Percentiles rank a stretch among this genome's conserved stretches.
Evolutionary conservation across 2,797 vertebrate genomes (phyloP).

Genomic region (Micropoecilia bifurca): DNA sequence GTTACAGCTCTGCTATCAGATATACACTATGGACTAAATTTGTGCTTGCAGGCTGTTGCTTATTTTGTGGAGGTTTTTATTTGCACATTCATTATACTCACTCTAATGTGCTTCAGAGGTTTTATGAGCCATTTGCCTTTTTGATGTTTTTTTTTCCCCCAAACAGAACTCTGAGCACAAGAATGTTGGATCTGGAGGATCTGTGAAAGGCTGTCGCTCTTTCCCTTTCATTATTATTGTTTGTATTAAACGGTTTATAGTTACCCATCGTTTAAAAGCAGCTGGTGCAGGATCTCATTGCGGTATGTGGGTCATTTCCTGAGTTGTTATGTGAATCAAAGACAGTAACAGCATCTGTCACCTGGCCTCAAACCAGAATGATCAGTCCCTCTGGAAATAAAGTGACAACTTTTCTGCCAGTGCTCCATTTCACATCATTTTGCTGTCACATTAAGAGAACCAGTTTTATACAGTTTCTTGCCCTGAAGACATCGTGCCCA

Average conservation of each 20-base stretch:
- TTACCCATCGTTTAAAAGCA: slow-evolving; percentile 41
- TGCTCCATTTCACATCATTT: slow-evolving; percentile 35
- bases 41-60: slow-evolving; percentile 25
- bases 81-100: slow-evolving; percentile 20
- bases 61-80: slow-evolving; percentile 19
- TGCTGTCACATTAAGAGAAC: slow-evolving; percentile 2
- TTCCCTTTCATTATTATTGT: slow-evolving; percentile 49
- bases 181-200: slow-evolving; percentile 38
- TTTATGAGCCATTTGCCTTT: slow-evolving; percentile 9
- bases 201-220: slow-evolving; percentile 18
- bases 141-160: slow-evolving; percentile 21
- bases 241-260: slow-evolving; percentile 36
- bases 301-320: slow-evolving; percentile 71
- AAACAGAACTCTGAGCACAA: slow-evolving; percentile 19
- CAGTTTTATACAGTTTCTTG: background rate
- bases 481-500: background rate
- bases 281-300: slow-evolving; percentile 30
- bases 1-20: slow-evolving; percentile 47
- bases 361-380: slow-evolving; percentile 40
- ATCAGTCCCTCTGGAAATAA: slow-evolving; percentile 27
- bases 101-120: slow-evolving; percentile 9
- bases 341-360: slow-evolving; percentile 49
- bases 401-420: slow-evolving; percentile 31
- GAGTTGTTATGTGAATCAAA: slow-evolving; percentile 71
- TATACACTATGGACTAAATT: slow-evolving; percentile 33